Evolutionary conservation across 2,888 invertebrate species (phyloP).

Genomic region (Dasypogon diadema): DNA sequence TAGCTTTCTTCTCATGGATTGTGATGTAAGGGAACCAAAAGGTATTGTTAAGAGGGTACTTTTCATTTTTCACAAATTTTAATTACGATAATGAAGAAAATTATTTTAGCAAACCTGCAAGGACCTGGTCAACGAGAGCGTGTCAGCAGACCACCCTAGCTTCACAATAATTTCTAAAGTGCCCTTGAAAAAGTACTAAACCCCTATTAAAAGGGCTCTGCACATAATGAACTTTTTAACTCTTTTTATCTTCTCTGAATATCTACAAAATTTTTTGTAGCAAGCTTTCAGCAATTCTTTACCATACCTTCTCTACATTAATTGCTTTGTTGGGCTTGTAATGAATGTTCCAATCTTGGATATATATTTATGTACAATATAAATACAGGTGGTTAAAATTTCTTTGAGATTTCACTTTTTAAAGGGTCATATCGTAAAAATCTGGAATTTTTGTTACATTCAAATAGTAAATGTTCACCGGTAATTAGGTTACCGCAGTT

Average conservation of each 20-base stretch:
- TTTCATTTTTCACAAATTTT: constrained; percentile 30
- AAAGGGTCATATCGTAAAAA: not conserved
- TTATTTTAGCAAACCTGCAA: constrained; percentile 17
- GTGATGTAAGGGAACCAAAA: no score
- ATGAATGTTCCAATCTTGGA: not conserved
- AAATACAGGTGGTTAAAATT: no score
- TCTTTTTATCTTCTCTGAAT: constrained; percentile 43
- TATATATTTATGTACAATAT: not conserved
- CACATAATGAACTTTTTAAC: constrained; percentile 56
- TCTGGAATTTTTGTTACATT: not conserved
- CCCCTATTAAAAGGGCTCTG: constrained; percentile 55
- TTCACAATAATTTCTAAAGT: constrained; percentile 55
- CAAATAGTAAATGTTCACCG: no score
- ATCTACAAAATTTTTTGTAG: constrained; percentile 7
- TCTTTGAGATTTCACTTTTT: no score
- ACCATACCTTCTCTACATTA: constrained; percentile 26
- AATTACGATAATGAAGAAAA: constrained; percentile 46
- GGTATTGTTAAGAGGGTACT: not conserved
- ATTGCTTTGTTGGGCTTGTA: constrained; percentile 17
- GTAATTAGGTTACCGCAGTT: no score
- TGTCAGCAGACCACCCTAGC: not conserved
- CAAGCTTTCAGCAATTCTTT: constrained; percentile 20
- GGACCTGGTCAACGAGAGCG: constrained; percentile 21
- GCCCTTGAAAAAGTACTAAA: constrained; percentile 54
- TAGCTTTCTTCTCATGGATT: no score